Base-by-base conservation (phyloP, 2,113 vertebrate species). In the Picathartes gymnocephalus region DNA sequence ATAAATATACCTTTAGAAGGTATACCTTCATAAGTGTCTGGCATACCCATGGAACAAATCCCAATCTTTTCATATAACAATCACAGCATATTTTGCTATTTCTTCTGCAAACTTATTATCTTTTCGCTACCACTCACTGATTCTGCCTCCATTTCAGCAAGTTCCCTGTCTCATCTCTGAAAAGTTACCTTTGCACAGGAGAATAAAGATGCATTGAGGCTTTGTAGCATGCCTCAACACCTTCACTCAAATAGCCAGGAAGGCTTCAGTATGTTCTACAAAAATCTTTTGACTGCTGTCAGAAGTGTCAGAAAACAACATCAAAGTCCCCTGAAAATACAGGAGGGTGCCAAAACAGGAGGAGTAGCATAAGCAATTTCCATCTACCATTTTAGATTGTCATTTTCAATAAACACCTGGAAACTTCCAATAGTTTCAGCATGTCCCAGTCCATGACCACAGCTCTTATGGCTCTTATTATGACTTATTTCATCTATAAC, bases 241-340 rank as follows among this genome's bases (percentile, higher is more conserved):
- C 82, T 82, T 86, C n/a, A 60, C 81, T 81, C 74, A 95, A 82
- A 84, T 47, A 86, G 28, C 20, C 54, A 85, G 40, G 6, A 28
- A 93, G 19, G 33, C 35, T 91, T 89, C 81, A 76, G 45, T 72
- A 57, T 30, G 56, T 79, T 89, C 83, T 45, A 78, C 54, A 91
- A 57, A 92, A 80, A 72, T 40, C 24, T 93, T 94, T 84, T 92
- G 69, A 82, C 44, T 88, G 51, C 62, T 81, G 76, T 69, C 81
- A 95, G 53, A 92, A 48, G 48, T 62, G 64, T 86, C 84, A 94
- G 64, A 93, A 87, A 95, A 66, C 70, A 92, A 69, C 56, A 90
- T 60, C n/a, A 77, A 86, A 93, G 81, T 60, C 65, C 60, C 48
- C 64, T 47, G 11, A 89, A 45, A 89, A 88, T 64, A 82, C 7